phyloP scores from a whole-genome alignment of 2,888 invertebrate species.

The Hipparchia semele region DNA sequence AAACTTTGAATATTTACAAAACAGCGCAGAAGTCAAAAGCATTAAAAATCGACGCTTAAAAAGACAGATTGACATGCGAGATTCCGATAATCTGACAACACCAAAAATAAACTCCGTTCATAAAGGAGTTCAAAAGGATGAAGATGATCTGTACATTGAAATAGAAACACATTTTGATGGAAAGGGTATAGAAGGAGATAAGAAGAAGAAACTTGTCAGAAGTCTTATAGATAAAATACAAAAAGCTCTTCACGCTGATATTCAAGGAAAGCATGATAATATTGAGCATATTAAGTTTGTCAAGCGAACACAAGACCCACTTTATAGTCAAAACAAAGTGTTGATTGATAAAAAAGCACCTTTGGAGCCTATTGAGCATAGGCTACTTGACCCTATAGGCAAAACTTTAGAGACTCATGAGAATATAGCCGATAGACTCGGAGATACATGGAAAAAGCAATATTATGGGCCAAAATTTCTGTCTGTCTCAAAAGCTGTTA shows the following conservation, averaged over 20 bases:
- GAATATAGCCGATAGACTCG: constrained; percentile 47
- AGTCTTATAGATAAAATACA: constrained; percentile 69
- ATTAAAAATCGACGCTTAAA: constrained; percentile 54
- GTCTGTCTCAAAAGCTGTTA: constrained; percentile 55
- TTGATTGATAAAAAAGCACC: constrained; percentile 45
- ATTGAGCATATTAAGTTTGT: constrained; percentile 56
- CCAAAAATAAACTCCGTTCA: constrained; percentile 40
- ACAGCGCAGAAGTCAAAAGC: constrained; percentile 24
- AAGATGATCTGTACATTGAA: constrained; percentile 72
- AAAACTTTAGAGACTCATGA: constrained; percentile 48
- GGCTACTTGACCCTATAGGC: constrained; percentile 60
- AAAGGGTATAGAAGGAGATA: constrained; percentile 65
- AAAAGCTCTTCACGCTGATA: constrained; percentile 61
- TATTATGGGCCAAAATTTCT: constrained; percentile 55
- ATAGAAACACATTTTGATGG: constrained; percentile 75
- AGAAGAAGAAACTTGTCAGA: constrained; percentile 65
- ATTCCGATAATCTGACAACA: constrained; percentile 44
- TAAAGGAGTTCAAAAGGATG: constrained; percentile 48
- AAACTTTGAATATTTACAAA: constrained; percentile 24
- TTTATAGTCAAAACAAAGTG: constrained; percentile 46
- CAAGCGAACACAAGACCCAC: constrained; percentile 63
- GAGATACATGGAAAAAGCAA: constrained; percentile 52
- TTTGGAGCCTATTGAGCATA: constrained; percentile 45
- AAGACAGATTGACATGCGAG: constrained; percentile 61
- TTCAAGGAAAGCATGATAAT: constrained; percentile 39